Evolutionary conservation across 1,140 invertebrate species (phyloP), one percentile per base, ranked within the genome.

Genomic region (Neodiprion pinetum): DNA sequence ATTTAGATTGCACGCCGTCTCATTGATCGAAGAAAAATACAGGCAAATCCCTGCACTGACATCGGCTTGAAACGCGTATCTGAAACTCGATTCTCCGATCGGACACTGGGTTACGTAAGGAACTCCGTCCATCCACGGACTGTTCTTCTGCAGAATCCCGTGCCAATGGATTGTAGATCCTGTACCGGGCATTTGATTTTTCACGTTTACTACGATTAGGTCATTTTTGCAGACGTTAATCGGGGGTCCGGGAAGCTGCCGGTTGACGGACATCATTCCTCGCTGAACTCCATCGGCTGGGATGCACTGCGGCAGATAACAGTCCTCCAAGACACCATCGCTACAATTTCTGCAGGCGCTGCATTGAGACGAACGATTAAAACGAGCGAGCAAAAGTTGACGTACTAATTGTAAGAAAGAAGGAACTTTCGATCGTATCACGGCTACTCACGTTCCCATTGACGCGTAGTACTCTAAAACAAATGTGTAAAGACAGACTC

Each of bases 71-170:
- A 88, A 89, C 17, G 79, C 80, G 79, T 93, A 92, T 8, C 88
- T 87, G 74, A 93, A 93, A 3, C 87, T 87, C 67, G 89, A 88
- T 0, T 85, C 87, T 28, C 81, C 81, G n/a, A 93, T 91, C 0
- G 92, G 92, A 80, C 92, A 93, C 78, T 95, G 94, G 0, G 93
- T 94, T 7, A 95, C 86, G 85, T 92, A 92, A 0, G 93, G 92
- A 14, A 95, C 92, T 0, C 92, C 92, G 80, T 93, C 92, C 91
- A 92, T 92, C 78, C 88, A 88, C 0, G 88, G 90, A 0, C 88
- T 89, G 12, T 79, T 78, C 0, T 79, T 77, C 75, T 90, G 89
- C 49, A 89, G 88, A 47, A 89, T 85, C 1, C 90, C 90, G 74
- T 91, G 90, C 90, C 90, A 91, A 74, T 91, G 90, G 1, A 91